Base-by-base conservation (phyloP, 2,113 vertebrate genomes). In the Anarrhichthys ocellatus region DNA sequence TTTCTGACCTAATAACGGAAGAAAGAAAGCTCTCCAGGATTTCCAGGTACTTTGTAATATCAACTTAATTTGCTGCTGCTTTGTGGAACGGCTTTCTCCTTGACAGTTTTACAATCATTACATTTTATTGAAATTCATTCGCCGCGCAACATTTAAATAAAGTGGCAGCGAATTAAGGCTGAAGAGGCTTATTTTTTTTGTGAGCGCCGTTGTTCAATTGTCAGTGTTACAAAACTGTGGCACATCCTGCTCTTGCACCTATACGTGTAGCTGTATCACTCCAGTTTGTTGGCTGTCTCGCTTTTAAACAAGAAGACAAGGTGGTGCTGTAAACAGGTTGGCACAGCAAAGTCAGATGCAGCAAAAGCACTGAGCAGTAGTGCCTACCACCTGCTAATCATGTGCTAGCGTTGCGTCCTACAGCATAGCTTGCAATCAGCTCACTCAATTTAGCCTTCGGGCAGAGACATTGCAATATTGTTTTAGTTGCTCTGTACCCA, bases 1-100 rank as follows among this genome's bases (percentile, higher is more conserved):
- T 75, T 42, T 82, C 64, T 92, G 82, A 90, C 82, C 83, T 80
- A 79, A 74, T 86, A 87, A 86, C 27, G 36, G 52, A 80, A 76
- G 34, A 85, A 50, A 73, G 10, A 68, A 66, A 61, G 40, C 69
- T 74, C 71, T 85, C 61, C 38, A 80, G 80, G 80, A 71, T 90
- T 83, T 90, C 62, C 36, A 82, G 73, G 73, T 88, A 48, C 36
- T 54, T 14, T 20, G 42, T 73, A 56, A 54, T 32, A 58, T 36
- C 44, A 56, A 24, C 62, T 50, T 70, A 4, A 66, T 68, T 34
- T 73, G 13, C 42, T 52, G 34, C 63, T 58, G 6, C n/a, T 29
- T 48, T 40, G 9, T 42, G 56, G 44, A 76, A 29, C 38, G 5
- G 2, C 34, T n/a, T 68, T 73, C 6, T 63, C 70, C 11, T 22